Base-by-base conservation (phyloP, 2,113 vertebrate species). In the Coreoperca whiteheadi region DNA sequence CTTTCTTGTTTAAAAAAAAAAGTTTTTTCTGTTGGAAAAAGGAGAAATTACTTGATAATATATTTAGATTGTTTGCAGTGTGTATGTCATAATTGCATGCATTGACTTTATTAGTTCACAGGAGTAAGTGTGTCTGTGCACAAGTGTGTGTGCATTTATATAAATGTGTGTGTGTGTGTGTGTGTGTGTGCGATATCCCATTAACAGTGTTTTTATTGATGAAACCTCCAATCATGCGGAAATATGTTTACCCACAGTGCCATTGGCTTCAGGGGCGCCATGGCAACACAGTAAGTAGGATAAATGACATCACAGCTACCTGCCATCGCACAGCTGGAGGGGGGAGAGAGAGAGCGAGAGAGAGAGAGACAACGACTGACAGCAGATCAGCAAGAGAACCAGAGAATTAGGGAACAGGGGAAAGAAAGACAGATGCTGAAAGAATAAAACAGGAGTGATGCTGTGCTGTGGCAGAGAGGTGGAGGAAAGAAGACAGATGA, bases 261-360 rank as follows among this genome's bases (percentile, higher is more conserved):
- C 73, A 75, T 8, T 82, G 83, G 32, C 79, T 89, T 83, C 37
- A 50, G 70, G 61, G 84, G 74, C 43, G n/a, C 81, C 77, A 84
- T 87, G 89, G 88, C 77, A 91, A 89, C 86, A 50, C 53, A 32
- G 74, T 91, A 87, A 92, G 81, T 81, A 80, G 83, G 90, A 90
- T 88, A 80, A 79, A 90, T 60, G 56, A 89, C 85, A 86, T 32
- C 68, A 77, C 46, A 57, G 68, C 61, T 51, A 77, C 63, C 83
- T 87, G 84, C 71, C 70, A 83, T 32, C 43, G 32, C 64, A 79
- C 86, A 81, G 87, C 84, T 81, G 77, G 85, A 79, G 34, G 73
- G 10, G 23, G 3, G 51, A 21, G 37, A 37, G 46, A 28, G 51
- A 8, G 4, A 20, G 15, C 16, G 48, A 8, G 41, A 39, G 46